These are phyloP conservation scores for Tringa solitaria DNA, from an alignment of 2,113 vertebrate species.

Conservation along the genomic window DNA sequence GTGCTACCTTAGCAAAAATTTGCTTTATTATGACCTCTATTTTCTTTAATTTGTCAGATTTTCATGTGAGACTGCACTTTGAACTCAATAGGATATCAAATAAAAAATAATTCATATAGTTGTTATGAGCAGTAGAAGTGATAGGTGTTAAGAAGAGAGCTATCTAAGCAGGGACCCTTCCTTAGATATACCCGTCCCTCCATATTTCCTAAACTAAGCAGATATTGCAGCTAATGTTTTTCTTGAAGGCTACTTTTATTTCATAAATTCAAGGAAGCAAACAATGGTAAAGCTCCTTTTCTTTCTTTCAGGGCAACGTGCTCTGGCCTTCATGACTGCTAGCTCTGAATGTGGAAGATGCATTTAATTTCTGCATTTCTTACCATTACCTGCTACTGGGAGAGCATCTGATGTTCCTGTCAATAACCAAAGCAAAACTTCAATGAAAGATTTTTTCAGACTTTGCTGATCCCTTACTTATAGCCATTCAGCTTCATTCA, in stretches of 20 bases:
- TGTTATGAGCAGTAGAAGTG: background rate
- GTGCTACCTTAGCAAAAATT: background rate
- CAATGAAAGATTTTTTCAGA: background rate
- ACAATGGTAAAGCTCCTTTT: background rate
- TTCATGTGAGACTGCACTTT: background rate
- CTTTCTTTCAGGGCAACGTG: background rate
- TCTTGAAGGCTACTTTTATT: background rate
- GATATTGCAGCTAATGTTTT: background rate
- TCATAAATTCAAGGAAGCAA: background rate
- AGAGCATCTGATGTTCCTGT: background rate
- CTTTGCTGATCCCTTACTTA: background rate
- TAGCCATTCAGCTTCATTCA: background rate
- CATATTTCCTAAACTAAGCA: background rate
- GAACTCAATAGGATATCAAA: background rate
- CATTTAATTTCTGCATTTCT: background rate
- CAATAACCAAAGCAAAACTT: background rate
- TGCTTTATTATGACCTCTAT: background rate
- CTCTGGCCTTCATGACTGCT: background rate
- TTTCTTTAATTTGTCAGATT: background rate
- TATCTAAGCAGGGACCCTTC: background rate
- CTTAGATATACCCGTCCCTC: background rate
- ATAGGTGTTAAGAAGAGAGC: background rate
- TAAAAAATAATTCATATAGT: background rate
- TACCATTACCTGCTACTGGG: background rate
- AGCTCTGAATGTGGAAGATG: background rate